Base-by-base conservation (phyloP, 2,888 invertebrate species). In the Polydrusus pterygomalis region DNA sequence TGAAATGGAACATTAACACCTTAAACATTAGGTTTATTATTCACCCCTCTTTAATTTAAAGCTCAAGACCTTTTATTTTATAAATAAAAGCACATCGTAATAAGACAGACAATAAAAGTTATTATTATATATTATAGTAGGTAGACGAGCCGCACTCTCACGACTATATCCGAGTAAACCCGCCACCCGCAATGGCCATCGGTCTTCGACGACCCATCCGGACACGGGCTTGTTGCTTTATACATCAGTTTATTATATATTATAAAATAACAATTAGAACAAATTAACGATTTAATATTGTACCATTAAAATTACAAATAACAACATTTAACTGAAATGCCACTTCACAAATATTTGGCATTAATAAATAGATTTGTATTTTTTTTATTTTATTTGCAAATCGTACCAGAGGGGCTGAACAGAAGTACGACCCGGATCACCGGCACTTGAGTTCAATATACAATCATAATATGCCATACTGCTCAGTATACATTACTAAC, bases 261-360 rank as follows among this genome's bases (percentile, higher is more conserved):
- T 85, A 86, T 84, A 86, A 87, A 87, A 86, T 86, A 87, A 87
- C 86, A 87, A 87, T 85, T 86, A 85, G 87, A 87, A 87, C 85
- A 86, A 86, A 85, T 85, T 86, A 87, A 87, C 87, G 86, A 86
- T 87, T 85, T 84, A 86, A 86, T 86, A 81, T 82, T 82, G 84
- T 85, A 86, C 84, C 85, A 85, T 86, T 85, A 86, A 85, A 86
- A 84, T 86, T 87, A 86, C 86, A 86, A 83, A 86, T 87, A 87
- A 87, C 87, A 87, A 87, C 86, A 86, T 87, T 86, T 82, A 86
- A 86, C 85, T 87, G 85, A 86, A 86, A 85, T 84, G 83, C 84
- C 84, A 83, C 78, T 82, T 81, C 81, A 81, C 81, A 82, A 80
- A 79, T 78, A 81, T 85, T 86, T 85, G 84, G 85, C 85, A 85